phyloP scores from a whole-genome alignment of 2,113 vertebrate species.

The Phaethon lepturus region DNA sequence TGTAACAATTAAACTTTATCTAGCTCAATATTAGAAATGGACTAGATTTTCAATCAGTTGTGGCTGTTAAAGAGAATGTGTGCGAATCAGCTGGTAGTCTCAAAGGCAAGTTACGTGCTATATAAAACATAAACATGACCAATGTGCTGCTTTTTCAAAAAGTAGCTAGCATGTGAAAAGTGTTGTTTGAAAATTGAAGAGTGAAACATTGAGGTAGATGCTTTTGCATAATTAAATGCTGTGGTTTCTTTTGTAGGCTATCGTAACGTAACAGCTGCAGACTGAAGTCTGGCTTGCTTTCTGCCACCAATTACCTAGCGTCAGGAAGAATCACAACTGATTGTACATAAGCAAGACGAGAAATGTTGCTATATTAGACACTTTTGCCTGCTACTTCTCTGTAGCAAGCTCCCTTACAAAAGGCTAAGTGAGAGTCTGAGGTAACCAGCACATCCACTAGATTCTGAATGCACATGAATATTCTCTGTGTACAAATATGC shows the following conservation, averaged over 20 bases:
- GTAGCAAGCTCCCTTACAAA: background rate
- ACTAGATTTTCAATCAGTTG: background rate
- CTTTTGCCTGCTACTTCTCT: background rate
- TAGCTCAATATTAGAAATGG: background rate
- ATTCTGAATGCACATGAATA: background rate
- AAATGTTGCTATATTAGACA: background rate
- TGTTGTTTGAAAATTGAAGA: background rate
- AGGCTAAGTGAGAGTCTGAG: background rate
- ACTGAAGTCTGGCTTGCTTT: background rate
- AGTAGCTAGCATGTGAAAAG: background rate
- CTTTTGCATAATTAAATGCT: background rate
- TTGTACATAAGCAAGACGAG: background rate
- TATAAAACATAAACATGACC: background rate
- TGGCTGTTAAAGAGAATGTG: background rate
- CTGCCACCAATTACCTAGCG: background rate
- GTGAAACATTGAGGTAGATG: background rate
- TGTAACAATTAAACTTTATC: background rate
- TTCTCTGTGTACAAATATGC: background rate
- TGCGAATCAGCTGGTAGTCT: background rate
- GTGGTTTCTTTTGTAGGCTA: background rate
- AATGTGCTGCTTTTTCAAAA: background rate
- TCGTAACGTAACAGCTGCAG: background rate
- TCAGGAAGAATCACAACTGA: background rate
- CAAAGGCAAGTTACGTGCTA: background rate
- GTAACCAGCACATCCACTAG: background rate